Evolutionary conservation across 2,888 invertebrate species (phyloP), one percentile per base, ranked within the genome.

Genomic region (Lordiphosa andalusiaca): DNA sequence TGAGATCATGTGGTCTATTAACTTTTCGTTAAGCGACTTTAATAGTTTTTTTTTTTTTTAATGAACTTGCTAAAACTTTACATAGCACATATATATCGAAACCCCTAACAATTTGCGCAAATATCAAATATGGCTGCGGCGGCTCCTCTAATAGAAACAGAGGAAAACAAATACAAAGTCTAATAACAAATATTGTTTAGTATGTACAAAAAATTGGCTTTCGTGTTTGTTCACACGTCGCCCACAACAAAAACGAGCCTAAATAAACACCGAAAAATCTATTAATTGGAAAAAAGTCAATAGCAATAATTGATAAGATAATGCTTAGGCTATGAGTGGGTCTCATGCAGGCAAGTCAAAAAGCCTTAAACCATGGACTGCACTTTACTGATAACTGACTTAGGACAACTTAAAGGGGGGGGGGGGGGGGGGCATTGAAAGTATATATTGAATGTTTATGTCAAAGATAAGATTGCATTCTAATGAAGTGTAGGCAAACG

Each of bases 181-280:
- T 40, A 10, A 46, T 53, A 6, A 46, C 30, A 54, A 55, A 37
- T 53, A 53, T 37, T 19, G 21, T 39, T 33, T 40, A 40, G 16
- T 38, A 41, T 21, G 25, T 2, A 6, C 23, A 55, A 55, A 59
- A 59, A 59, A 33, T 47, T 52, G 65, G 71, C 9, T 36, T 37
- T 62, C 82, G 82, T 82, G 77, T 67, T 37, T 48, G 41, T 36
- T 39, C 49, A 71, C 77, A 77, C 77, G 77, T 77, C 78, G 47
- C 39, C 82, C 82, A 72, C 47, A 61, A 67, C 42, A 73, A 51
- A 60, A 57, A 21, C 41, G 7, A 64, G 53, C 30, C 12, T 47
- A 57, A 60, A 53, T 39, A 41, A 47, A 42, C 39, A 16, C 4
- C 23, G 4, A 53, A 39, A 53, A 46, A 51, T 4, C 30, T 30